Evolutionary conservation across 2,797 vertebrate genomes (phyloP).

Genomic region (Arremon brunneinucha): DNA sequence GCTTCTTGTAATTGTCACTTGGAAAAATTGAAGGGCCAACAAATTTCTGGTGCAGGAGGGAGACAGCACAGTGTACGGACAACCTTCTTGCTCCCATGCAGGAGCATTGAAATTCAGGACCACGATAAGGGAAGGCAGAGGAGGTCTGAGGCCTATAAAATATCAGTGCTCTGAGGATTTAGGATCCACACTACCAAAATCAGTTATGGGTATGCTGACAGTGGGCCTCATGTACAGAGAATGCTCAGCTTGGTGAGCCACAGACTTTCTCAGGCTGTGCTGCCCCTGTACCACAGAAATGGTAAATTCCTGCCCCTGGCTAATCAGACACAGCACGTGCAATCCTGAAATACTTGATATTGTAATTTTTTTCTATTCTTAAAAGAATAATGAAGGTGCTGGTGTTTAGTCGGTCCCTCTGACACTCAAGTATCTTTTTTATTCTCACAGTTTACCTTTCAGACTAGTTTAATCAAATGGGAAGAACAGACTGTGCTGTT

Average conservation of each 20-base stretch:
- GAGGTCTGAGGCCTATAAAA: neutral
- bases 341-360: neutral
- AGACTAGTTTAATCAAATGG: neutral
- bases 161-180: neutral
- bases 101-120: neutral
- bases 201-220: neutral
- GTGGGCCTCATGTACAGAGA: rapidly evolving
- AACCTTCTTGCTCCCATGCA: neutral
- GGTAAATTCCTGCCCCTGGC: neutral
- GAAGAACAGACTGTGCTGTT: neutral
- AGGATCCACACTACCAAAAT: neutral
- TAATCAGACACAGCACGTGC: neutral
- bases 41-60: neutral
- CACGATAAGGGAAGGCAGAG: neutral
- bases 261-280: neutral
- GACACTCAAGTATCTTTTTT: neutral
- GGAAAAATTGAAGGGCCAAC: neutral
- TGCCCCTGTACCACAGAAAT: neutral
- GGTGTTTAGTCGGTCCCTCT: neutral
- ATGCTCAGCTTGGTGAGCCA: neutral
- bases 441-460: neutral
- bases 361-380: neutral
- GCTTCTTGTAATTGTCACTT: neutral
- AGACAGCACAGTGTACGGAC: rapidly evolving
- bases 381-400: neutral